Base-by-base conservation (phyloP, 2,113 vertebrate genomes). In the Percopsis transmontana region DNA sequence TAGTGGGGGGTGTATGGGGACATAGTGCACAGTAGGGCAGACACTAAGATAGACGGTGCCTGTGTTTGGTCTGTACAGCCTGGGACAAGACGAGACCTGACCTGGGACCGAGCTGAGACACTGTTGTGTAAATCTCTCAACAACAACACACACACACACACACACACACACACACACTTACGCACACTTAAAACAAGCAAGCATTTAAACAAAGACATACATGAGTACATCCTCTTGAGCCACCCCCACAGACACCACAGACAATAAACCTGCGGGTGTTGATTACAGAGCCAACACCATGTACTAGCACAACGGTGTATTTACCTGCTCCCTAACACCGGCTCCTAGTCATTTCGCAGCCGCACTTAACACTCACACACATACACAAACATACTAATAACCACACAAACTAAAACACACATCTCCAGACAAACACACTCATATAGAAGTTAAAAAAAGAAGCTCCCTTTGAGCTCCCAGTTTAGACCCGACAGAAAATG, bases 81-180 rank as follows among this genome's bases (percentile, higher is more conserved):
- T 23, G 33, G 33, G 69, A 78, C 88, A 85, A 80, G 88, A 82
- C 68, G 1, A 41, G 81, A 83, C 88, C 62, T 53, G 81, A 82
- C 62, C 3, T 18, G 74, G 74, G 24, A 15, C 27, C 8, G 41
- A 60, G 77, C 70, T 76, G 79, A 86, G 73, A 80, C 68, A 63
- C 66, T 41, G 66, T 71, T 70, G 67, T 81, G 80, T 87, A 21
- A 7, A 33, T 33, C 8, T 33, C 5, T 33, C 16, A 18, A 39
- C 14, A 5, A 39, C 60, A 50, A 23, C 44, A 14, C 23, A 33
- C 63, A 79, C 73, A 60, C 68, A 59, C 56, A 68, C 84, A 81
- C 18, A 59, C 9, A 59, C 40, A 27, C 5, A 13, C 57, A 21
- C 55, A 39, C 33, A 19, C 55, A 58, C 33, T 19, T 10, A 19